Evolutionary conservation across 2,797 vertebrate species (phyloP).

Genomic region (Enteromius fasciolatus): DNA sequence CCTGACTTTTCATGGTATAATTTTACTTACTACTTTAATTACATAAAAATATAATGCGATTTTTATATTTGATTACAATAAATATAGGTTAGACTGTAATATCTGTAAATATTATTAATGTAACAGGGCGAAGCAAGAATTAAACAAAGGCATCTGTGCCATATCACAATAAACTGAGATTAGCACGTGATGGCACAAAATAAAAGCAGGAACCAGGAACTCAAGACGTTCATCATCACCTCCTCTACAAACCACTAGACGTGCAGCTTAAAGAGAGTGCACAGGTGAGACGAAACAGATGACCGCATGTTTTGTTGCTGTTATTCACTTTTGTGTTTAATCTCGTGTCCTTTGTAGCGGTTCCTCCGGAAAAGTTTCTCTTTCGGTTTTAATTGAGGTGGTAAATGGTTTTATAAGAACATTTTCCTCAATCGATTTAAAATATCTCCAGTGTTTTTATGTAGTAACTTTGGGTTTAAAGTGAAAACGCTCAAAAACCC

Average conservation of each 20-base stretch:
- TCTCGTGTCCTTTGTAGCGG: background rate
- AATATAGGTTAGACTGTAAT: background rate
- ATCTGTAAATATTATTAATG: background rate
- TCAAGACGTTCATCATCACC: background rate
- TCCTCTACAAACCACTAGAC: background rate
- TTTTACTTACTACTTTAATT: background rate
- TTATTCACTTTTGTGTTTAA: background rate
- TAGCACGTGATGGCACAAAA: constrained; percentile 38
- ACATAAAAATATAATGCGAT: too few species aligned
- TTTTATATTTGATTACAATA: background rate
- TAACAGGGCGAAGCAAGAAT: background rate
- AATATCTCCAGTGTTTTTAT: background rate
- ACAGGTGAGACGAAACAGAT: background rate
- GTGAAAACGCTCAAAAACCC: background rate
- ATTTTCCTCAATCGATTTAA: background rate
- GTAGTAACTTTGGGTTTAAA: background rate
- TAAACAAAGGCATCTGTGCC: background rate
- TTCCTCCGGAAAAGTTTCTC: background rate
- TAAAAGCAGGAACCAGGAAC: constrained; percentile 41
- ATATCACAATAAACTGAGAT: background rate
- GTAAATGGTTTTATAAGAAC: background rate
- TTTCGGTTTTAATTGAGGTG: constrained; percentile 35
- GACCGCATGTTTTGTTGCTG: background rate
- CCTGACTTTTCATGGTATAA: background rate
- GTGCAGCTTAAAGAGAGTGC: background rate